These are phyloP conservation scores for Carabus problematicus DNA, from an alignment of 2,888 invertebrate genomes.

Conservation along the genomic window DNA sequence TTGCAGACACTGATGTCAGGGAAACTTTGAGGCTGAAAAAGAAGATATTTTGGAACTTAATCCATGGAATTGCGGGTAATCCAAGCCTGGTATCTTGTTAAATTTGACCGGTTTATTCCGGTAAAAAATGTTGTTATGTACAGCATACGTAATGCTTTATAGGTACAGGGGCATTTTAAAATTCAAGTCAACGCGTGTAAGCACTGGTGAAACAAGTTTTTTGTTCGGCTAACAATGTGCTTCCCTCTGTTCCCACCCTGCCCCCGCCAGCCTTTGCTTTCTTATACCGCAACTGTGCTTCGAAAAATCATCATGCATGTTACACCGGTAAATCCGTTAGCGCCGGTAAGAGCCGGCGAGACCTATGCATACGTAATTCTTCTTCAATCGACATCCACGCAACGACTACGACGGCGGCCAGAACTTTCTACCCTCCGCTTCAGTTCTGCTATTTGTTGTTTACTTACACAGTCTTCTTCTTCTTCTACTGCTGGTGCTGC, in stretches of 20 bases:
- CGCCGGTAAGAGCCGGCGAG: constrained; percentile 28
- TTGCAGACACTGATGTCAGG: no score
- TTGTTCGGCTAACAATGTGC: neutral
- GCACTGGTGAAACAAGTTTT: constrained; percentile 39
- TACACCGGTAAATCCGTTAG: constrained; percentile 41
- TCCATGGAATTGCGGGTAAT: neutral
- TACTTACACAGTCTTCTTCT: no score
- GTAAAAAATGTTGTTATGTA: constrained; percentile 39
- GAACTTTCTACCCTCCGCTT: no score
- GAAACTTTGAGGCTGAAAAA: no score
- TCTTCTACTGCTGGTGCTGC: no score
- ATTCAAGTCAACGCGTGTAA: constrained; percentile 36
- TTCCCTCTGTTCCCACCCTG: no score
- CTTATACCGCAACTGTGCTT: constrained; percentile 22
- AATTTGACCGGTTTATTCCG: constrained; percentile 39
- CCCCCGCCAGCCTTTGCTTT: constrained; percentile 9
- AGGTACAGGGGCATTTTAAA: constrained; percentile 34
- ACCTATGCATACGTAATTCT: constrained; percentile 42
- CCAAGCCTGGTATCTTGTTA: constrained; percentile 27
- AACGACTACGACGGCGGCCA: no score
- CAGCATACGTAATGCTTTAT: constrained; percentile 36
- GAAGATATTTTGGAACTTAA: no score
- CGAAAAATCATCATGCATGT: constrained; percentile 41
- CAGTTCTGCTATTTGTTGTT: no score
- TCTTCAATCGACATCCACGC: constrained; percentile 7